Evolutionary conservation across 2,888 invertebrate species (phyloP).

Genomic region (Dendrolimus pini): DNA sequence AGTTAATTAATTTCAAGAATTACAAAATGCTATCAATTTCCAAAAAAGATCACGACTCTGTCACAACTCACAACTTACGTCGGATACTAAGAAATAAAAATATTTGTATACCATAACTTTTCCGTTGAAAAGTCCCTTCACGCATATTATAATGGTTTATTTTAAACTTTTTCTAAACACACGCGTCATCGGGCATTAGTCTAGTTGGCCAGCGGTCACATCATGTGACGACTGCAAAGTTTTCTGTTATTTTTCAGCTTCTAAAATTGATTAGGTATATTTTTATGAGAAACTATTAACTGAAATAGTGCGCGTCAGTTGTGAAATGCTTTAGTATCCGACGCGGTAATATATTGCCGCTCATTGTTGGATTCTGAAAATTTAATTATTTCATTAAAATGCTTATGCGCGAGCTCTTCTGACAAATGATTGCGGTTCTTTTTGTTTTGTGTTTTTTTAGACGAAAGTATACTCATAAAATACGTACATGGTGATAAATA

Average conservation of each 20-base stretch:
- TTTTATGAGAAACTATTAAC: not conserved
- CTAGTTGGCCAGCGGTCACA: constrained; percentile 36
- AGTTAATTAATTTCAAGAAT: no score
- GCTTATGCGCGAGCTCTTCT: not conserved
- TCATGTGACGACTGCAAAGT: constrained; percentile 54
- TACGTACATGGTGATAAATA: no score
- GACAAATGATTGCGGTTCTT: no score
- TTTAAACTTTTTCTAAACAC: constrained; percentile 44
- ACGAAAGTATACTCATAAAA: no score
- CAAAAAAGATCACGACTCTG: no score
- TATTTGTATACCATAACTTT: constrained; percentile 5
- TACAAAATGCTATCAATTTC: no score
- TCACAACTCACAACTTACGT: no score
- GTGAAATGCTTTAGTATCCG: not conserved
- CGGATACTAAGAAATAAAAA: no score
- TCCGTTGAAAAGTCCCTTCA: constrained; percentile 31
- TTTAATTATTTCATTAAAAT: constrained; percentile 5
- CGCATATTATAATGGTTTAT: constrained; percentile 57
- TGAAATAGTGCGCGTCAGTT: not conserved
- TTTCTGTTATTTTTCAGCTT: constrained; percentile 43
- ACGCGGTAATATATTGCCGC: not conserved
- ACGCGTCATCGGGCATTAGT: constrained; percentile 53
- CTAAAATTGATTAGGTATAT: constrained; percentile 31
- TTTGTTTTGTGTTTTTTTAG: no score
- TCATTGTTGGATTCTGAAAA: not conserved